Evolutionary conservation across 2,113 vertebrate species (phyloP), one percentile per base, ranked within the genome.

Genomic region (Serinus canaria): DNA sequence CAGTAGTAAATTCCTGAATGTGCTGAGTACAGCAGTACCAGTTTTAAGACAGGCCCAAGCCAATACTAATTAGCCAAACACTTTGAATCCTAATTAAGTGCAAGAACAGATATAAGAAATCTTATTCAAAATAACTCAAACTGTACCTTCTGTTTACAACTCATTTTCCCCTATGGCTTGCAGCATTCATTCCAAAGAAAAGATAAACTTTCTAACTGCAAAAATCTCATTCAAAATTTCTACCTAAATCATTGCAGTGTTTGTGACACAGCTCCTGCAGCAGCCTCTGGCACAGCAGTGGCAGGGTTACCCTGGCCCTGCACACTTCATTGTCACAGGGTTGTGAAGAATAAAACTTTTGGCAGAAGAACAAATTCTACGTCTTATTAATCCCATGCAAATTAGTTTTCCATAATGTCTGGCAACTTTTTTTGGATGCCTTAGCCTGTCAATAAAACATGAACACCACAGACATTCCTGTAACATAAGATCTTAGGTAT

Each of bases 391-490:
- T 92, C 30, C 58, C 2, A 64, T 80, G 50, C n/a, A 88, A 95
- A 95, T 96, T 77, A 83, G 70, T 96, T 97, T 97, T 97, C 95
- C 93, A 76, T 95, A 94, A 90, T 56, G 94, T 69, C 96, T 95
- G 89, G 76, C 86, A 87, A 92, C 68, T 83, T 92, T 82, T 81
- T 85, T 82, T 46, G 55, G 85, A 89, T 90, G 78, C 72, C 70
- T 85, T 64, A 95, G 94, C 91, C 92, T 94, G 92, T 96, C 96
- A 98, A 98, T 97, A 97, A 98, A 98, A 97, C 97, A 97, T 97
- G 97, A 97, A 80, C 28, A 77, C 37, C 25, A 78, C 56, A 78
- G 60, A 90, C 92, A 93, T 93, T 96, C 95, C 86, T 70, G 97
- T 97, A 98, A 98, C 85, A 52, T 76, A 97, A 85, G 95, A 97